These are phyloP conservation scores for Homalodisca vitripennis DNA, from an alignment of 1,140 invertebrate species.

Conservation along the genomic window DNA sequence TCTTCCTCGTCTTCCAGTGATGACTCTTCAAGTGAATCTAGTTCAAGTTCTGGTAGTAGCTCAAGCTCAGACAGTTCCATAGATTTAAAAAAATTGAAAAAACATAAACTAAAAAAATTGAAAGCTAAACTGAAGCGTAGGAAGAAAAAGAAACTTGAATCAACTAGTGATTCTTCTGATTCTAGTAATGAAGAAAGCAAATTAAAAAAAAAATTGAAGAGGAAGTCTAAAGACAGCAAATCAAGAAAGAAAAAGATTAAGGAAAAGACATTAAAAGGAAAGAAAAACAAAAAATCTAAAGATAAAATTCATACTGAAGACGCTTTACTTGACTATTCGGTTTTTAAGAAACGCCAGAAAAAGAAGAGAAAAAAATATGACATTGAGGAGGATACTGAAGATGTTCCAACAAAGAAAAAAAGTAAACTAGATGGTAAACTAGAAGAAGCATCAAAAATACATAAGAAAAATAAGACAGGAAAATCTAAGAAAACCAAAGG, in stretches of 20 bases:
- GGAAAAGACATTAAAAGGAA: slow-evolving; percentile 4
- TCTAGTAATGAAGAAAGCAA: slow-evolving; percentile 30
- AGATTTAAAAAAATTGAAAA: slow-evolving; percentile 32
- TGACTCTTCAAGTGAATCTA: slow-evolving; percentile 20
- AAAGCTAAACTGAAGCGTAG: slow-evolving; percentile 29
- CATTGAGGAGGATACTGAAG: slow-evolving; percentile 4
- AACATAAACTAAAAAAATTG: slow-evolving; percentile 26
- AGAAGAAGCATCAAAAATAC: background rate
- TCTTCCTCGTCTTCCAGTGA: slow-evolving; percentile 27
- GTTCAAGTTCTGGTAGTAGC: slow-evolving; percentile 26
- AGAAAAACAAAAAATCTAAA: slow-evolving; percentile 15
- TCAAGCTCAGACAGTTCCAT: slow-evolving; percentile 33
- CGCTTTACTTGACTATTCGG: background rate
- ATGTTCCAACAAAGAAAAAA: slow-evolving; percentile 24
- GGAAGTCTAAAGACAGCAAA: slow-evolving; percentile 23
- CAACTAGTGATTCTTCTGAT: background rate
- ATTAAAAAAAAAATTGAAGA: background rate
- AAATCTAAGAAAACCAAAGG: slow-evolving; percentile 20
- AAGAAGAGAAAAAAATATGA: background rate
- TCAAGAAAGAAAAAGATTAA: slow-evolving; percentile 27
- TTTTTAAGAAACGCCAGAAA: slow-evolving; percentile 17
- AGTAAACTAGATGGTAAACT: slow-evolving; percentile 1
- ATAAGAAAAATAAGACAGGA: background rate
- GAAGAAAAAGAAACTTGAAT: slow-evolving; percentile 28
- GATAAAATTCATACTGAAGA: background rate